phyloP scores from a whole-genome alignment of 2,797 vertebrate species.

The Fistularia tabacaria region DNA sequence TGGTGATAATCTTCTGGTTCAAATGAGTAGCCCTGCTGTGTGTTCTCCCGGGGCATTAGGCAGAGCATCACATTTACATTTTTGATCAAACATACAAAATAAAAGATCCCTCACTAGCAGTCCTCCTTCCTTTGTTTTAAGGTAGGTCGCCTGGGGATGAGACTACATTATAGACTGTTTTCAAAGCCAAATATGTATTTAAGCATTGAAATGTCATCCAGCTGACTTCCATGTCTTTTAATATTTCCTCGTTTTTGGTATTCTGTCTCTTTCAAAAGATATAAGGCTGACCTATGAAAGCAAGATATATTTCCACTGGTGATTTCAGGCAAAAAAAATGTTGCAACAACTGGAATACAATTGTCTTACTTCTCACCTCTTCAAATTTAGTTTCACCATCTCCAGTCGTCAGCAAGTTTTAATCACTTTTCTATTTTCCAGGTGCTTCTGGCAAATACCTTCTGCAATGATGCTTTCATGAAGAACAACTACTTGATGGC shows the following conservation, averaged over 20 bases:
- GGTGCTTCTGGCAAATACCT: constrained; percentile 88
- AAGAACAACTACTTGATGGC: constrained; percentile 85
- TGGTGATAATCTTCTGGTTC: too few species aligned
- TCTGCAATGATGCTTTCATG: constrained; percentile 84
- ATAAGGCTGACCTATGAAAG: too few species aligned
- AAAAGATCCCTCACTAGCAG: background rate
- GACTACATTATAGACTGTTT: constrained; percentile 1
- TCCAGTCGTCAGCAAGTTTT: background rate
- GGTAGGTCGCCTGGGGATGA: background rate
- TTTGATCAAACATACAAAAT: constrained; percentile 5
- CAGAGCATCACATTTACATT: background rate
- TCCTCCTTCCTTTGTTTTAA: background rate
- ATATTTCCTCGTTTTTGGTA: too few species aligned
- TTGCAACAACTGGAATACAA: background rate
- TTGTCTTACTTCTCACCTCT: background rate
- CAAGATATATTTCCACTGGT: background rate
- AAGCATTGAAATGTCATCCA: too few species aligned
- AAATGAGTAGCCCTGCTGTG: too few species aligned
- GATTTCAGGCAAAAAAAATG: background rate
- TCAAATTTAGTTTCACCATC: background rate
- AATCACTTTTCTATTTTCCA: constrained; percentile 43
- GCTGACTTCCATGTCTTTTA: too few species aligned
- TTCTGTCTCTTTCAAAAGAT: too few species aligned
- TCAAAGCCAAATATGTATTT: background rate
- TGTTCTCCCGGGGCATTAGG: too few species aligned